Base-by-base conservation (phyloP, 2,113 vertebrate species). In the Chitala chitala region DNA sequence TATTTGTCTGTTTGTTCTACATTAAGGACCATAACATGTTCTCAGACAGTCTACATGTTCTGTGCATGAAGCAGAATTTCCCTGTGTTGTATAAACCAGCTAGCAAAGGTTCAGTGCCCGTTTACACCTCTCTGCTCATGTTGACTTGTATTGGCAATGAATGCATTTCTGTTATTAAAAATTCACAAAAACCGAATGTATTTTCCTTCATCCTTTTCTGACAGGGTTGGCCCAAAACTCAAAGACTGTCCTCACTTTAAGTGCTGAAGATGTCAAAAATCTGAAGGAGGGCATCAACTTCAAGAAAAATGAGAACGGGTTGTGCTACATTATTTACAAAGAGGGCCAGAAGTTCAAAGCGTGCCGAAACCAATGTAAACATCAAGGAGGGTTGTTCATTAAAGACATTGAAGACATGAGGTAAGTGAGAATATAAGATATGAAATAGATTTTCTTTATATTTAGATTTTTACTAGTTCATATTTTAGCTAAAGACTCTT, bases 371-470 rank as follows among this genome's bases (percentile, higher is more conserved):
- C 71, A 89, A 69, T 93, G 92, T 82, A 93, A 91, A 69, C 92
- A 93, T 76, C 92, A 93, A 78, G 92, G 91, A 24, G 92, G 92
- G 5, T 63, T 89, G 4, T 92, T 93, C 69, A 85, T 92, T 42
- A 87, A 77, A 73, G 92, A 93, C 20, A 90, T 93, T 0, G 92
- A 93, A 75, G 92, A 93, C 42, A 69, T 92, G 72, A 91, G 86
- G 92, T 93, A 15, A 5, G 5, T 26, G 22, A 2, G 6, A n/a
- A 66, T 26, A 1, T 12, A 15, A 72, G 3, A 10, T 22, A 10
- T 20, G 22, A 53, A 15, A 26, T 2, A 33, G 5, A 36, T 20
- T 42, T 9, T 5, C 36, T 59, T 66, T 24, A 66, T 58, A 15
- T 58, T 31, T 58, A 10, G 15, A 13, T 13, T 58, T 58, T 58